Evolutionary conservation across 1,140 invertebrate species (phyloP), one percentile per base, ranked within the genome.

Genomic region (Drosophila fuyamai): DNA sequence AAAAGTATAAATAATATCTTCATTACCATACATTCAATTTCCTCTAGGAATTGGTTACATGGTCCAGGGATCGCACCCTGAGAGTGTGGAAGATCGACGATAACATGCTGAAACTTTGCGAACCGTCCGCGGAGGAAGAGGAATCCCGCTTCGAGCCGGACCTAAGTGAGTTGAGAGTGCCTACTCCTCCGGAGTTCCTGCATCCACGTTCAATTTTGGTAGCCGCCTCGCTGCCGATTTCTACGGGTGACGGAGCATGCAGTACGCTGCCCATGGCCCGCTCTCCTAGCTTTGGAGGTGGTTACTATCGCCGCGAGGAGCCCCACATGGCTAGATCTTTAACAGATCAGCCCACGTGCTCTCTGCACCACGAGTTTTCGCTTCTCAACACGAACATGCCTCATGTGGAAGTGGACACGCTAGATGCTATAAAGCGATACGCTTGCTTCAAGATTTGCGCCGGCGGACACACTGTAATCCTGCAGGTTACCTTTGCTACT

Each of bases 21-120:
- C 12, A 2, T 1, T 10, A 4, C 29, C 5, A 51, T 9, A 1
- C 6, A 1, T 41, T 23, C 14, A 12, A 7, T 44, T 18, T 41
- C 10, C 1, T 96, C 80, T 96, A 96, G 93, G 97, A 99, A 92
- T 92, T 99, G n/a, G 95, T 99, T 0, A 99, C 98, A 1, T 99
- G 98, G 98, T 98, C 97, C 0, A 96, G 97, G 90, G 98, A 99
- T 94, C 97, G 98, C 80, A 97, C 95, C 53, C 93, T 99, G 18
- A 93, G 98, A 57, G 95, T 99, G 14, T 99, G 98, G 96, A 96
- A 96, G 90, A 96, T 99, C 78, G 97, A 98, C 92, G 94, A 96
- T 29, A 95, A 96, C 73, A 93, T 98, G 56, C 95, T 97, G 75
- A 97, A 97, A 91, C 93, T 95, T 70, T 95, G 95, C 55, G 88